Percentiles rank a stretch among this genome's conserved stretches.
phyloP scores from a whole-genome alignment of 2,113 vertebrate species.

The Sus scrofa region T2T-Sscrofa CM000817.6:112990501-112991000 shows the following conservation, averaged over 20 bases:
- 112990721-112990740: background rate
- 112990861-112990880: background rate
- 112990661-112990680: background rate
- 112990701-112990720: background rate
- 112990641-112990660: background rate
- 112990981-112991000: background rate
- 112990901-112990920: background rate
- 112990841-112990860: background rate
- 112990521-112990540: background rate
- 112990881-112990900: background rate
- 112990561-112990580: background rate
- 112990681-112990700: background rate
- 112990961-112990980: background rate
- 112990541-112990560: background rate
- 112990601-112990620: background rate
- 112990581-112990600: background rate
- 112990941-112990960: background rate
- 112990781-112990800: background rate
- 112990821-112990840: background rate
- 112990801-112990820: background rate
- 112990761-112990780: background rate
- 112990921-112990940: background rate
- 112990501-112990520: background rate
- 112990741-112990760: slow-evolving; percentile 8
- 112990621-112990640: background rate